Evolutionary conservation across 2,888 invertebrate genomes (phyloP), one percentile per base, ranked within the genome.

Genomic region (Xanthia togata): DNA sequence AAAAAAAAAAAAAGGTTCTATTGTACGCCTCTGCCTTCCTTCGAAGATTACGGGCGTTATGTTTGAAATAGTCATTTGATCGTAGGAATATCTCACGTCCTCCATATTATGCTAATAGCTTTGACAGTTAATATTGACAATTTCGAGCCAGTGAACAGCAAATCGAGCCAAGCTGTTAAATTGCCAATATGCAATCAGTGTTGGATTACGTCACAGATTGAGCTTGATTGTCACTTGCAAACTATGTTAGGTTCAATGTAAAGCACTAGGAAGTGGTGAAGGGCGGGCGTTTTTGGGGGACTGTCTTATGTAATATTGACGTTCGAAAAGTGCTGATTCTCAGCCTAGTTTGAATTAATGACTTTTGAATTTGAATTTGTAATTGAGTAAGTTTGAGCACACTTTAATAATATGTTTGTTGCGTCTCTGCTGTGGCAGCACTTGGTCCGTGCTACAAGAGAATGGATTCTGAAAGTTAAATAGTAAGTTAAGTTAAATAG

Each of bases 131-230:
- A 38, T 31, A 78, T 31, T 59, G 20, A 9, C n/a, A 4, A 67
- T 31, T 35, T 35, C 35, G 26, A 59, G 35, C 41, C n/a, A 70
- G 35, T 65, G 80, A 50, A 57, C 41, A 64, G 5, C 26, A 63
- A 68, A 79, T 71, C 50, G 71, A 71, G 23, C 26, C 1, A 44
- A 78, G 41, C 41, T 35, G 31, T 12, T 64, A 59, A 70, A 79
- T 78, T 78, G 64, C 35, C 79, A 71, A 71, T 64, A 70, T 53
- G 64, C 59, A 59, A 44, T 79, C 57, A 65, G 57, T 64, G 63
- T 53, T 71, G 35, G 50, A 78, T 79, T 71, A 79, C 44, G 57
- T 59, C 71, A 70, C 50, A 20, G 14, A 59, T 26, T 41, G 50
- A 44, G 2, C 47, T 31, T 47, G 14, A 67, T 47, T 44, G 79